Percentiles rank a stretch among this genome's conserved stretches.
Evolutionary conservation across 2,113 vertebrate genomes (phyloP).

Genomic region (Excalfactoria chinensis): DNA sequence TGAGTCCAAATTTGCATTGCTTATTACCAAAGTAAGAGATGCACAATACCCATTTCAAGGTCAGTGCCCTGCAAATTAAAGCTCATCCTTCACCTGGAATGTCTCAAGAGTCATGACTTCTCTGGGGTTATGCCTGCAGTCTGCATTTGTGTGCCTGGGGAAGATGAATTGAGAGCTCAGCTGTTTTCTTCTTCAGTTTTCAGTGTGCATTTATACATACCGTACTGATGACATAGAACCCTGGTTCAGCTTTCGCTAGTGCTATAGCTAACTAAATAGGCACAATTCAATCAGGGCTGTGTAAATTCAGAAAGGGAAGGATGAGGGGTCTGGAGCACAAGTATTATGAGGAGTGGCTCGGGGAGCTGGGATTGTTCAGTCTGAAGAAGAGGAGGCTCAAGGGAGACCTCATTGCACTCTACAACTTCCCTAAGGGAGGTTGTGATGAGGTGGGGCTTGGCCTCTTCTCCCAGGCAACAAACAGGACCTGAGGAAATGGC

Average conservation of each 20-base stretch:
- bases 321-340: no score
- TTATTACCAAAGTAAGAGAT: background rate
- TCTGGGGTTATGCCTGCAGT: background rate
- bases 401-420: no score
- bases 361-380: no score
- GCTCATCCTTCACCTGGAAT: background rate
- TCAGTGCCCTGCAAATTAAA: background rate
- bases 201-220: background rate
- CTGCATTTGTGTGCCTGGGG: background rate
- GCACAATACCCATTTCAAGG: background rate
- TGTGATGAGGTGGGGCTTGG: no score
- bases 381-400: no score
- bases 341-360: no score
- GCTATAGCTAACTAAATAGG: background rate
- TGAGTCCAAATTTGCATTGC: background rate
- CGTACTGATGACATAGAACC: background rate
- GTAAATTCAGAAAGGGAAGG: background rate
- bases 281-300: background rate
- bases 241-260: background rate
- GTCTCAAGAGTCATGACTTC: background rate
- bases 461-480: no score
- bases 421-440: no score
- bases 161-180: background rate
- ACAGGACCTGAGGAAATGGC: no score
- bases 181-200: background rate